Evolutionary conservation across 2,113 vertebrate genomes (phyloP), one percentile per base, ranked within the genome.

Genomic region (Nothoprocta pentlandii): DNA sequence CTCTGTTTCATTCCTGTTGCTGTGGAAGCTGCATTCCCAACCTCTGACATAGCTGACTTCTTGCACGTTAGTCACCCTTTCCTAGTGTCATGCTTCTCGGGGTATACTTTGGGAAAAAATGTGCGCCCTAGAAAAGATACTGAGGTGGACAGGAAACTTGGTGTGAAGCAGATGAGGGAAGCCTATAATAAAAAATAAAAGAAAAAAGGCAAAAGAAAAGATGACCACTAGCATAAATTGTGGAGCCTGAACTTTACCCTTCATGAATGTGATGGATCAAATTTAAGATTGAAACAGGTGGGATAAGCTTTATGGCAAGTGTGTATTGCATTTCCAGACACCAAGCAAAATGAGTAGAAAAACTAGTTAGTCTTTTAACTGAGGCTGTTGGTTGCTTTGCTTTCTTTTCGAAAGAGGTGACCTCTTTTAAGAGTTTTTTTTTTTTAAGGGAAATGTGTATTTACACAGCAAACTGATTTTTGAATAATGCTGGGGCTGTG

Each of bases 11-110:
- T 80, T 93, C 62, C 42, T 84, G 88, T 63, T 78, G 90, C 95
- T 56, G 12, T 88, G 88, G 46, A 89, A 86, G 73, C 95, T 94
- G 94, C 96, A 93, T 96, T 95, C 96, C 88, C 92, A 84, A 42
- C 69, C 88, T 84, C 94, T 96, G 95, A 96, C 83, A 61, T 61
- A 94, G 92, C 73, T 90, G 83, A 90, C 26, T 62, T 32, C 85
- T 95, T 88, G 51, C 73, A 47, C 1, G 0, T 78, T 94, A 2
- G 70, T 84, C 64, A 86, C 73, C 61, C 21, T 86, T 84, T 84
- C 83, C 86, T 90, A 66, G 47, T 92, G 54, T 56, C 54, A 68
- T 0, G 2, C 62, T 84, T 80, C 61, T 93, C 34, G 51, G 64
- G 74, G 88, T 78, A 81, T 0, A 3, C 83, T 89, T 81, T 92